Percentiles rank a stretch among this genome's conserved stretches.
These are phyloP conservation scores for Melanerpes formicivorus DNA, from an alignment of 2,113 vertebrate species.

Conservation along the genomic window DNA sequence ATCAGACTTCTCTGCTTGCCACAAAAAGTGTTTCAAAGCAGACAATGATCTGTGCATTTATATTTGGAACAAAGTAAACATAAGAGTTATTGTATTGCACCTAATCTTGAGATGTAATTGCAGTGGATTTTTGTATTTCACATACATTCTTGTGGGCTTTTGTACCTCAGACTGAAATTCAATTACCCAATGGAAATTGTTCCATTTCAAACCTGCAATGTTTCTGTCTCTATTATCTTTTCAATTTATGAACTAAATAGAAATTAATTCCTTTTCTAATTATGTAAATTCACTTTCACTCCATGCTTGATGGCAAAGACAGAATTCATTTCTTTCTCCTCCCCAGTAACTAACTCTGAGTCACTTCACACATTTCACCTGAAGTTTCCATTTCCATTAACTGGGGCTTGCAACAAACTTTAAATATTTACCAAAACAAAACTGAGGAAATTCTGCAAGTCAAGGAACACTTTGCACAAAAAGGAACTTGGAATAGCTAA, in stretches of 20 bases:
- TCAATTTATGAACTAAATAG: not conserved
- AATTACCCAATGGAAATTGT: not conserved
- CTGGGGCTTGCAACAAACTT: not conserved
- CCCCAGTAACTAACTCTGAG: not conserved
- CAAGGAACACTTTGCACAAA: not conserved
- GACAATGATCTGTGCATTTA: not conserved
- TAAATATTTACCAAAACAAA: not conserved
- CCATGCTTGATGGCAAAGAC: not conserved
- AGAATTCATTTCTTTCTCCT: not conserved
- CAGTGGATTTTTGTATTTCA: not conserved
- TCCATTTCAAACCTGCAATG: not conserved
- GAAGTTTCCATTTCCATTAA: not conserved
- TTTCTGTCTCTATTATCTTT: not conserved
- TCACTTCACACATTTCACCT: not conserved
- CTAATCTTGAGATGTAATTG: not conserved
- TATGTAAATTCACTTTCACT: not conserved
- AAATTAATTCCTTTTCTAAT: not conserved
- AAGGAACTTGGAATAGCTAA: not conserved
- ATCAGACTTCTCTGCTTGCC: not conserved
- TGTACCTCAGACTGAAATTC: not conserved
- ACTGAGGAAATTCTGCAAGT: not conserved
- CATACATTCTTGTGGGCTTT: not conserved
- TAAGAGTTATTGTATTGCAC: not conserved
- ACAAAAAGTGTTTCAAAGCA: not conserved
- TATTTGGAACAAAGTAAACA: not conserved